Base-by-base conservation (phyloP, 2,113 vertebrate species). In the Aspiorhynchus laticeps region DNA sequence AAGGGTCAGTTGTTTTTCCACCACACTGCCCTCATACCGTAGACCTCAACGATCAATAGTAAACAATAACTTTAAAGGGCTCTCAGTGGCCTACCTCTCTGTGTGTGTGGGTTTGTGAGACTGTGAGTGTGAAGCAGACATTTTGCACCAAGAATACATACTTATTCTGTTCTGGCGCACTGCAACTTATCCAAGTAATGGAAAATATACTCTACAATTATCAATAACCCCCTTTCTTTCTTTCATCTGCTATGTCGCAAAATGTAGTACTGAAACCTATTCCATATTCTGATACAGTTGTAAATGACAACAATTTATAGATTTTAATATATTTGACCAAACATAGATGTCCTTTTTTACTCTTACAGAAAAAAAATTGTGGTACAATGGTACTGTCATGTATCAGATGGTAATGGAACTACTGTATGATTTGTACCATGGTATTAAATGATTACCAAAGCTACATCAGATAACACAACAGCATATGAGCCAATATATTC, bases 21-120 rank as follows among this genome's bases (percentile, higher is more conserved):
- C 77, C 85, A 90, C 85, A 73, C 76, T 84, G 80, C 75, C 76
- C 81, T 84, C 38, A 67, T 69, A 75, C 78, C 43, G 26, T 28
- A 69, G 85, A 86, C 76, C 46, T 73, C 65, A 59, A 14, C 75
- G 83, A 87, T 90, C 89, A 87, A 90, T 90, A 88, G 67, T 80
- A 81, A 88, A 90, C 82, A 88, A 90, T 87, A 88, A 87, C 69
- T 73, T 76, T 85, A 85, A 90, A 90, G 71, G 75, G 85, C 67
- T 80, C 41, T 84, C 86, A 56, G 59, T 88, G 69, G 10, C n/a
- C 90, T 89, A 74, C 67, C 65, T n/a, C 67, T 88, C 51, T 76
- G 26, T 61, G 78, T 79, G 85, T 78, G 80, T 65, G 26, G 80
- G 65, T 74, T 59, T 83, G 41, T 80, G 43, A 51, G 17, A 43